Evolutionary conservation across 2,888 invertebrate species (phyloP).

Genomic region (Stenichneumon culpator): DNA sequence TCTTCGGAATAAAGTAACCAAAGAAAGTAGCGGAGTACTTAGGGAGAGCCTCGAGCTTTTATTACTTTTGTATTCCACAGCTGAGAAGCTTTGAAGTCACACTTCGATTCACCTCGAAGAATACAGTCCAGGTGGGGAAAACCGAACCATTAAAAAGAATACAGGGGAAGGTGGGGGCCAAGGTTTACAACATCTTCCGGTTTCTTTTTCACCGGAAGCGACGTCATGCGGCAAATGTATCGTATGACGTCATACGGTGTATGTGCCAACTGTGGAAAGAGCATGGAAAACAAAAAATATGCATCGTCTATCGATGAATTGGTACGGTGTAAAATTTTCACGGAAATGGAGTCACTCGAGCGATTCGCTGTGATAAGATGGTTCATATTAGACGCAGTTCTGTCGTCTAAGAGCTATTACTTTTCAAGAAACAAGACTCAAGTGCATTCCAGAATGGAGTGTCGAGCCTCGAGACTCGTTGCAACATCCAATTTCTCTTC

Average conservation of each 20-base stretch:
- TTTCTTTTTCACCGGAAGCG: background rate
- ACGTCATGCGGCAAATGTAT: background rate
- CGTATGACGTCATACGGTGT: background rate
- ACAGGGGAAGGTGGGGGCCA: background rate
- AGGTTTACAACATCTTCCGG: too few relatives aligned
- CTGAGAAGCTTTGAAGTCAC: slow-evolving; percentile 7
- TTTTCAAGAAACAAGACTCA: slow-evolving; percentile 46
- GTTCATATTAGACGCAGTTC: slow-evolving; percentile 19
- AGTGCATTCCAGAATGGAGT: slow-evolving; percentile 31
- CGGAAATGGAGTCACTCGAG: slow-evolving; percentile 1
- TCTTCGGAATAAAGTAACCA: slow-evolving; percentile 27
- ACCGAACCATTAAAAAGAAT: background rate
- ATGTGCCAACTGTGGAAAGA: background rate
- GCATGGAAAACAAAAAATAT: background rate
- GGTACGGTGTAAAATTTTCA: background rate
- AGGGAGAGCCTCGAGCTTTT: slow-evolving; percentile 13
- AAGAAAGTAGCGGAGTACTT: slow-evolving; percentile 18
- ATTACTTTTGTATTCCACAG: background rate
- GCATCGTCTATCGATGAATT: background rate
- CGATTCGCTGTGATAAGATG: slow-evolving; percentile 41
- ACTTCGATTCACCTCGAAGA: slow-evolving; percentile 9
- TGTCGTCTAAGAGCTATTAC: slow-evolving; percentile 36
- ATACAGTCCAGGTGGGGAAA: background rate
- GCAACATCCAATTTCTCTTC: slow-evolving; percentile 62
- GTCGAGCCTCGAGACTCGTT: slow-evolving; percentile 47